phyloP scores from a whole-genome alignment of 2,888 invertebrate species.

The Nemurella pictetii region DNA sequence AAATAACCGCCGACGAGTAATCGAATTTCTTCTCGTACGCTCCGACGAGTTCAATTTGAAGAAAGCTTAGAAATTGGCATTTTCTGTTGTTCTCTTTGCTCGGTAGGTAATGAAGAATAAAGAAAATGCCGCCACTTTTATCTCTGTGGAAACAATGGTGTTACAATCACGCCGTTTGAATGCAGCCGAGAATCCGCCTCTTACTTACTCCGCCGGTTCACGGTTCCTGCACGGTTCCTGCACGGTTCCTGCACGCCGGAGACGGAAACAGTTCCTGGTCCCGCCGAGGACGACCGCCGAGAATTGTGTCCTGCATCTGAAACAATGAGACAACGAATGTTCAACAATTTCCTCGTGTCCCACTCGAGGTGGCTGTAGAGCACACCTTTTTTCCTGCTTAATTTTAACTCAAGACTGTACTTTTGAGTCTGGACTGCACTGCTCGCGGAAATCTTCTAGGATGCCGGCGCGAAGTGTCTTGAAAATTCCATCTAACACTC shows the following conservation, averaged over 20 bases:
- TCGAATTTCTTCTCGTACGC: background rate
- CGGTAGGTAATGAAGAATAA: background rate
- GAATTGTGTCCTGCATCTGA: background rate
- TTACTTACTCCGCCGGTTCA: background rate
- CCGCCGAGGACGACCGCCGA: background rate
- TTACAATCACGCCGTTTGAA: background rate
- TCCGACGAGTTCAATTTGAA: background rate
- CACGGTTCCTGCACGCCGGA: background rate
- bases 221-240: background rate
- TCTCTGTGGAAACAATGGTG: background rate
- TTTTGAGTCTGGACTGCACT: background rate
- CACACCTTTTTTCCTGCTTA: background rate
- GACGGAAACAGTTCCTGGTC: background rate
- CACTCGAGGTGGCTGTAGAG: background rate
- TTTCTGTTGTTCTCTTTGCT: background rate
- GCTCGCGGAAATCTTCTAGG: background rate
- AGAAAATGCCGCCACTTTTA: background rate
- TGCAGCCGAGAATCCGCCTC: background rate
- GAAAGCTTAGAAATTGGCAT: background rate
- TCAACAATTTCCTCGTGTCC: background rate
- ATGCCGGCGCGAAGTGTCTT: background rate
- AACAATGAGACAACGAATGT: background rate
- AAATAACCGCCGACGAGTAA: background rate
- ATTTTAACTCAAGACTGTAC: background rate
- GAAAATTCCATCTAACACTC: background rate